A percentile compares a stretch with the other conserved stretches of the same genome.
Evolutionary conservation across 2,113 vertebrate genomes (phyloP).

Genomic region (Bucco capensis): DNA sequence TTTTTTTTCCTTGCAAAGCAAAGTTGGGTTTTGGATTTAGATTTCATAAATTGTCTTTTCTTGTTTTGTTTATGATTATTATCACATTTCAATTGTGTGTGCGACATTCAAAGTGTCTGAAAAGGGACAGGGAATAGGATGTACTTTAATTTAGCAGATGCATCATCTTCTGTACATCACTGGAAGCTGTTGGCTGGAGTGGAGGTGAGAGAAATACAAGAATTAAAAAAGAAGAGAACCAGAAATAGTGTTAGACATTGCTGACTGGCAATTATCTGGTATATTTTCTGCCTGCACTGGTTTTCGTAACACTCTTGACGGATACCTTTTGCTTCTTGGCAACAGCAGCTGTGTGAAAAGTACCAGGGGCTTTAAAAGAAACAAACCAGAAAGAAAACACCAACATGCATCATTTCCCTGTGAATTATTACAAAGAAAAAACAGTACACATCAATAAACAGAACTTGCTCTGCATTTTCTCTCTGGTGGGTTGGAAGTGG

Average conservation of each 20-base stretch:
- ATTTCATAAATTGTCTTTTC: not conserved
- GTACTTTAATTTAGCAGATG: constrained; percentile 50
- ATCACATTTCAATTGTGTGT: constrained; percentile 6
- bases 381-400: not conserved
- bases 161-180: constrained; percentile 35
- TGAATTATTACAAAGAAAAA: constrained; percentile 8
- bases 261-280: not conserved
- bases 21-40: not conserved
- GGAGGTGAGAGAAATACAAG: not conserved
- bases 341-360: constrained; percentile 35
- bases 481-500: not conserved
- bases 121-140: not conserved
- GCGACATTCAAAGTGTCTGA: constrained; percentile 23
- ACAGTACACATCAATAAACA: not conserved
- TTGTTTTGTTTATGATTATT: constrained; percentile 22
- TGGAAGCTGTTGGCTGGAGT: constrained; percentile 13
- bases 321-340: constrained; percentile 43
- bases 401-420: not conserved
- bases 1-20: not conserved
- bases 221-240: not conserved
- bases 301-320: not conserved
- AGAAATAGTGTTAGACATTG: not conserved
- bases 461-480: constrained; percentile 20
- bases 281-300: not conserved
- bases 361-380: not conserved